Evolutionary conservation across 1,140 invertebrate species (phyloP), one percentile per base, ranked within the genome.

Genomic region (Calephelis nemesis): DNA sequence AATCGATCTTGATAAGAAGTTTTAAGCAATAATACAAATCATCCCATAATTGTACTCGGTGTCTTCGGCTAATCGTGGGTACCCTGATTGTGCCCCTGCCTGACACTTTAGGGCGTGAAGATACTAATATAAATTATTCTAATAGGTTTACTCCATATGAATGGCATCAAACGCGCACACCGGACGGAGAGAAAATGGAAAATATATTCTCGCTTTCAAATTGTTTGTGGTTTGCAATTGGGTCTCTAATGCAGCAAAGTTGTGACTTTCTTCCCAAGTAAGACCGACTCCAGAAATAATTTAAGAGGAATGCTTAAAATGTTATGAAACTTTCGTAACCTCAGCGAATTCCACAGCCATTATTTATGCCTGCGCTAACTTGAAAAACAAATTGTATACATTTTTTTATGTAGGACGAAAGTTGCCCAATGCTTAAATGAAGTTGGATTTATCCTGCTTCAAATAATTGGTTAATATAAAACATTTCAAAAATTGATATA

Each of bases 141-240:
- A 80, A 78, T 80, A 97, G 97, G 93, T 96, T 98, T 81, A 97
- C 96, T 68, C 98, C 98, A 30, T 98, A 97, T 86, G 98, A 98
- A 93, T 98, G 98, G 98, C 95, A 96, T 74, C 96, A 95, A 85
- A 96, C 96, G 62, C 96, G 96, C 80, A 95, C 95, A n/a, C 96
- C 96, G 88, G 95, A 97, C 78, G 95, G 96, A 95, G 88, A 96
- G 94, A 90, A 96, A 94, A 93, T 95, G 88, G 96, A 98, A 89
- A 98, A 98, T 89, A 96, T 97, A 87, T 98, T 98, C 91, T 98
- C 96, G 60, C 92, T 98, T 49, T 94, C 97, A 78, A 98, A 98
- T 93, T 98, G 97, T 90, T 94, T 98, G 92, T 99, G 98, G 98
- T 98, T 98, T 93, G 97, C 97, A 64, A 97, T 98, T 81, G 98